phyloP scores from a whole-genome alignment of 2,888 invertebrate species.

The Noctua janthina region DNA sequence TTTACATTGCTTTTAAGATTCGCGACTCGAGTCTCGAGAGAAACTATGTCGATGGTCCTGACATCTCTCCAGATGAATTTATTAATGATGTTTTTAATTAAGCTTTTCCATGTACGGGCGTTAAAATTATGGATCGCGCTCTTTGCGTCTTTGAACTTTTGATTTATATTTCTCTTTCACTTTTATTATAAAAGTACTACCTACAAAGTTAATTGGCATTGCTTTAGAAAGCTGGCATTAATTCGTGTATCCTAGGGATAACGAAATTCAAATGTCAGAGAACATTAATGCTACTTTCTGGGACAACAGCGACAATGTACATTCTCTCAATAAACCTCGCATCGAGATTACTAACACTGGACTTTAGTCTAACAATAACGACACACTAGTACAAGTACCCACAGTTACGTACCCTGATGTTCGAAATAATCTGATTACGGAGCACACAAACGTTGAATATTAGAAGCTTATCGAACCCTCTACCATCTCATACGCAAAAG shows the following conservation, averaged over 20 bases:
- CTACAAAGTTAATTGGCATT: conserved; percentile 2
- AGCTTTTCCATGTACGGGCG: conserved; percentile 31
- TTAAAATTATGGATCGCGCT: conserved; percentile 44
- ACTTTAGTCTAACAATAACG: conserved; percentile 39
- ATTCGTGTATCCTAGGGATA: not conserved
- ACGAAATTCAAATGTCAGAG: not conserved
- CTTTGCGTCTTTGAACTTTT: conserved; percentile 27
- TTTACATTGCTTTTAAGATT: conserved; percentile 83
- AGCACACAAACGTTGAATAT: conserved; percentile 47
- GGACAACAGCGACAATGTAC: not conserved
- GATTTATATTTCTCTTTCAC: conserved; percentile 26
- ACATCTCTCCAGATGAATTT: conserved; percentile 65
- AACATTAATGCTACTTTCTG: not conserved
- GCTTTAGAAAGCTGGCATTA: not conserved
- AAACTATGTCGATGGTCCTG: conserved; percentile 75
- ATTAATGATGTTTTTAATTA: conserved; percentile 60
- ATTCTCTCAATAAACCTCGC: not conserved
- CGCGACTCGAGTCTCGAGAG: conserved; percentile 73
- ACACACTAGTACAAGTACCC: conserved; percentile 11
- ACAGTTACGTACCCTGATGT: conserved; percentile 19
- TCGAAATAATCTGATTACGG: conserved; percentile 54
- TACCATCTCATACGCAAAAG: conserved; percentile 61
- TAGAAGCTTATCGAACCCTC: conserved; percentile 54
- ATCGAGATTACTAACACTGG: conserved; percentile 22
- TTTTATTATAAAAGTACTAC: not conserved